Percentiles rank a stretch among this genome's conserved stretches.
Evolutionary conservation across 2,888 invertebrate species (phyloP).

Genomic region (Plagiodera versicolora): DNA sequence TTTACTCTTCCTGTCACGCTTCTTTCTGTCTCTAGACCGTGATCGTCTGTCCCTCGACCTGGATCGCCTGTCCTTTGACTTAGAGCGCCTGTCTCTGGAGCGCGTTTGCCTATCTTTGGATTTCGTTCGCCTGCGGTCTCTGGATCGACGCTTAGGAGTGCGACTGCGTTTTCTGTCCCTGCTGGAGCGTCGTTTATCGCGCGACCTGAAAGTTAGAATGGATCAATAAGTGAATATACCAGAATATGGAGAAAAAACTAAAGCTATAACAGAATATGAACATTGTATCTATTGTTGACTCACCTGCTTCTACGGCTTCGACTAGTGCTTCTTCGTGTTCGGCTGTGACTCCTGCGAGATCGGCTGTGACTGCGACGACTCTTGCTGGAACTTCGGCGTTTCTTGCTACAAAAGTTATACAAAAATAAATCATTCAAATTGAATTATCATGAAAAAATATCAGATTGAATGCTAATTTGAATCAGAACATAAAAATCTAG

Average conservation of each 20-base stretch:
- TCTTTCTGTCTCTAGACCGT: conserved; percentile 41
- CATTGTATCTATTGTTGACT: no score
- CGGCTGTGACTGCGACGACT: conserved; percentile 26
- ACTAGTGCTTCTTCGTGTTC: conserved; percentile 24
- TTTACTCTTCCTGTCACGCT: conserved; percentile 33
- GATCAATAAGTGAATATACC: no score
- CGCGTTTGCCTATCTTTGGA: conserved; percentile 37
- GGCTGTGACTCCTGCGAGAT: conserved; percentile 21
- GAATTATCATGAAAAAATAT: no score
- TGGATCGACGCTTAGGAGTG: conserved; percentile 48
- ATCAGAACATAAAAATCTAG: no score
- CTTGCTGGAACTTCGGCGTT: conserved; percentile 32
- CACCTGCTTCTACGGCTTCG: conserved; percentile 36
- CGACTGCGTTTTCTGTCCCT: conserved; percentile 56
- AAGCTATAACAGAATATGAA: no score
- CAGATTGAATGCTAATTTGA: no score
- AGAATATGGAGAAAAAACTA: no score
- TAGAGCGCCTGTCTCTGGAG: conserved; percentile 44
- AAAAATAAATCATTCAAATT: no score
- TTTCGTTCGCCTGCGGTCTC: conserved; percentile 40
- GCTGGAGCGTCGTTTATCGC: conserved; percentile 31
- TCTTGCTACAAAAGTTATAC: conserved; percentile 29
- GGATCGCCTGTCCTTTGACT: conserved; percentile 37
- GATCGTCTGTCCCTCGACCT: conserved; percentile 55
- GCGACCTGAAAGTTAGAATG: conserved; percentile 22